Conservation (phyloP, 2,113 vertebrate species). For the Fulica atra region DNA sequence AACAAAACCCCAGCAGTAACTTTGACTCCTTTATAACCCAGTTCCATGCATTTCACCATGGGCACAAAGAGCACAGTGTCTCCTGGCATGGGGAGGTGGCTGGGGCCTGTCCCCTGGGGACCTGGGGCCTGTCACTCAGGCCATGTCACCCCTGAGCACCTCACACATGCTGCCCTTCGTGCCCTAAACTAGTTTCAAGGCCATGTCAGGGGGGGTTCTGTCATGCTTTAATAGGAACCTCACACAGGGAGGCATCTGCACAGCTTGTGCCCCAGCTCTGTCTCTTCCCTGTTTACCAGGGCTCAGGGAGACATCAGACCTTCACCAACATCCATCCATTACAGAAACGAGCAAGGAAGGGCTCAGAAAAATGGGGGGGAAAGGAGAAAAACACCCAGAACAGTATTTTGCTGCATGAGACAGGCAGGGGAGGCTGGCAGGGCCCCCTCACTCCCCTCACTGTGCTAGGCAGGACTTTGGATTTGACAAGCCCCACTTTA, state of each 20-base stretch:
- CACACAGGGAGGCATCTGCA: rapidly evolving
- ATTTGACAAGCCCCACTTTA: rapidly evolving
- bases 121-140: rapidly evolving
- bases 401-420: rapidly evolving
- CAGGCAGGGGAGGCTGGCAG: neutral
- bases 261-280: neutral
- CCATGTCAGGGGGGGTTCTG: rapidly evolving
- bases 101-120: neutral
- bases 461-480: rapidly evolving
- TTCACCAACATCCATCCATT: neutral
- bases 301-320: too few species aligned
- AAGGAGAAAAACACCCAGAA: rapidly evolving
- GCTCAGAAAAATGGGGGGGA: neutral
- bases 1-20: neutral
- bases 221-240: rapidly evolving
- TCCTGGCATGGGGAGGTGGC: neutral
- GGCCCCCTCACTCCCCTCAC: too few species aligned
- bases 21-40: neutral
- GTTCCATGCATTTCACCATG: rapidly evolving
- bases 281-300: neutral
- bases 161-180: rapidly evolving
- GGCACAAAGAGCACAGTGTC: constrained; percentile 27
- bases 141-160: rapidly evolving
- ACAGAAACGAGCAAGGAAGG: neutral
- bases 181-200: rapidly evolving